A percentile compares a stretch with the other conserved stretches of the same genome.
phyloP scores from a whole-genome alignment of 2,888 invertebrate species.

The Eupithecia subfuscata region DNA sequence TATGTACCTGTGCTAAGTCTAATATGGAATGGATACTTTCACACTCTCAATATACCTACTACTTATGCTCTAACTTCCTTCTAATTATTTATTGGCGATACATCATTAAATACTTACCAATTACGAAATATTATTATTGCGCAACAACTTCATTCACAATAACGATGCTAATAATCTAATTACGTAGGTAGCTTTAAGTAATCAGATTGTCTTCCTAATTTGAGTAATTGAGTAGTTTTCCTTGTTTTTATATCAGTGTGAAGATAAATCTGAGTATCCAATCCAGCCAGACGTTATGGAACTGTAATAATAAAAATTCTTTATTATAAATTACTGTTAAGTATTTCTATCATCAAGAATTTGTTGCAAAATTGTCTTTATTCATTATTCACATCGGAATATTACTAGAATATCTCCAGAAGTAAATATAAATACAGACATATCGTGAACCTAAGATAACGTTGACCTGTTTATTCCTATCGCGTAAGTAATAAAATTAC shows the following conservation, averaged over 20 bases:
- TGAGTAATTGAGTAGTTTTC: background rate
- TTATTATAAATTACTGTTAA: background rate
- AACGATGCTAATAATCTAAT: background rate
- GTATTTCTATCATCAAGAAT: background rate
- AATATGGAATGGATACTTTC: background rate
- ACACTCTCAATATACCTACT: background rate
- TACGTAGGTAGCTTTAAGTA: background rate
- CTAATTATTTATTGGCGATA: background rate
- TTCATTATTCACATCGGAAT: slow-evolving; percentile 3
- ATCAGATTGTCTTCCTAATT: background rate
- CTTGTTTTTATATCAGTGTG: background rate
- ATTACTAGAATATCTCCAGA: slow-evolving; percentile 2
- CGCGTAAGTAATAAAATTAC: slow-evolving; percentile 18
- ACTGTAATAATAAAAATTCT: background rate
- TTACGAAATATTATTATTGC: background rate
- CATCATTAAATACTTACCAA: background rate
- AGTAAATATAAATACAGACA: slow-evolving; percentile 1
- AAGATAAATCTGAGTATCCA: no score
- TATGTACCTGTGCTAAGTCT: background rate
- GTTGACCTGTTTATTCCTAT: slow-evolving; percentile 20
- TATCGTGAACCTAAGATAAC: slow-evolving; percentile 20
- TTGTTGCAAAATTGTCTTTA: background rate
- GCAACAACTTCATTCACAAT: background rate
- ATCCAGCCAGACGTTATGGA: no score
- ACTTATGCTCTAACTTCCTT: background rate